Conservation (phyloP, 2,888 invertebrate species). For the Drosophila macrospina region DNA sequence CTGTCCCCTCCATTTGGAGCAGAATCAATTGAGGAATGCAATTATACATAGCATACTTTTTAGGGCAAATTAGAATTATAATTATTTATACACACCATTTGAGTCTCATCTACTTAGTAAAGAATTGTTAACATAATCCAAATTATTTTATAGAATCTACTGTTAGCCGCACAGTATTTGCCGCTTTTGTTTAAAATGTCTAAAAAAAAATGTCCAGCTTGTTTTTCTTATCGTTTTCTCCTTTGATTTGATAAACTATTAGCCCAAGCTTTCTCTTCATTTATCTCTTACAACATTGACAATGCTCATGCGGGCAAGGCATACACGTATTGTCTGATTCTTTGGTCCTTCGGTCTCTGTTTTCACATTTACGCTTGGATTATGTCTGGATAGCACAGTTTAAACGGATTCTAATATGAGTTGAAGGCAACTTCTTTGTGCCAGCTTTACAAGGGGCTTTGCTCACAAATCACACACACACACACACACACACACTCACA, state of each 20-base stretch:
- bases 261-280: constrained; percentile 22
- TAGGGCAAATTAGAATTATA: neutral
- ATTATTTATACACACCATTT: neutral
- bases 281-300: constrained; percentile 24
- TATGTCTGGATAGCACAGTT: constrained; percentile 35
- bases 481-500: constrained; percentile 25
- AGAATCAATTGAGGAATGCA: too few relatives aligned
- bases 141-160: too few relatives aligned
- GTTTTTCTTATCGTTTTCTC: neutral
- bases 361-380: constrained; percentile 58
- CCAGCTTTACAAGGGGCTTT: constrained; percentile 33
- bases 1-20: too few relatives aligned
- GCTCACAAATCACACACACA: constrained; percentile 21
- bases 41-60: too few relatives aligned
- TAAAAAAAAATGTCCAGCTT: neutral
- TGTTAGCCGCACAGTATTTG: too few relatives aligned
- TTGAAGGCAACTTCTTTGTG: constrained; percentile 45
- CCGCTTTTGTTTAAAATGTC: too few relatives aligned
- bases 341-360: constrained; percentile 1
- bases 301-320: constrained; percentile 30
- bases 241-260: constrained; percentile 6
- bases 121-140: too few relatives aligned
- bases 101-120: too few relatives aligned
- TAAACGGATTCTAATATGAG: constrained; percentile 60
- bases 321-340: constrained; percentile 1